Conservation (phyloP, 2,888 invertebrate species). For the Eurytoma adleriae region DNA sequence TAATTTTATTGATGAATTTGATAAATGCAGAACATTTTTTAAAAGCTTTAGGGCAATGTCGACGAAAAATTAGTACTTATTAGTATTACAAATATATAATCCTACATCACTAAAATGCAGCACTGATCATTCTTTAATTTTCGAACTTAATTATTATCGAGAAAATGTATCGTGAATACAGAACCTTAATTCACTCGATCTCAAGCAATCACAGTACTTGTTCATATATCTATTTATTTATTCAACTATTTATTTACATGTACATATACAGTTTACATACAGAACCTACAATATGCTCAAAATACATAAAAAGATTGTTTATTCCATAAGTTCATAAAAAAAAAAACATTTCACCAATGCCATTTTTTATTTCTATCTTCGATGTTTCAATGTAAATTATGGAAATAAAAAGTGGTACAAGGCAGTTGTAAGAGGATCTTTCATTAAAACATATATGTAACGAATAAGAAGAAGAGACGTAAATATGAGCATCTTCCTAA, state of each 20-base stretch:
- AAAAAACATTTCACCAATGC: not conserved
- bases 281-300: not conserved
- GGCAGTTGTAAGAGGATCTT: conserved; percentile 37
- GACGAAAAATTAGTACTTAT: too few species aligned
- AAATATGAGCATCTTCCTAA: conserved; percentile 29
- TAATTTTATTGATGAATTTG: too few species aligned
- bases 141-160: conserved; percentile 18
- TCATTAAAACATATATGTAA: conserved; percentile 20
- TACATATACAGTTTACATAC: conserved; percentile 6
- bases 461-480: not conserved
- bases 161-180: conserved; percentile 7
- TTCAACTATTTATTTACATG: conserved; percentile 25
- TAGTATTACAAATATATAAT: too few species aligned
- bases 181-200: conserved; percentile 33
- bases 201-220: conserved; percentile 35
- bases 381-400: not conserved
- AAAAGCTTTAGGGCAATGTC: too few species aligned
- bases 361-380: conserved; percentile 12
- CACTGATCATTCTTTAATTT: too few species aligned
- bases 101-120: too few species aligned
- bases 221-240: conserved; percentile 41
- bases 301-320: conserved; percentile 14
- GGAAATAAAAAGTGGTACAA: not conserved
- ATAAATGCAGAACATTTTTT: too few species aligned
- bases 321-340: not conserved